A percentile compares a stretch with the other conserved stretches of the same genome.
phyloP scores from a whole-genome alignment of 2,888 invertebrate genomes.

The Ectemnius continuus region DNA sequence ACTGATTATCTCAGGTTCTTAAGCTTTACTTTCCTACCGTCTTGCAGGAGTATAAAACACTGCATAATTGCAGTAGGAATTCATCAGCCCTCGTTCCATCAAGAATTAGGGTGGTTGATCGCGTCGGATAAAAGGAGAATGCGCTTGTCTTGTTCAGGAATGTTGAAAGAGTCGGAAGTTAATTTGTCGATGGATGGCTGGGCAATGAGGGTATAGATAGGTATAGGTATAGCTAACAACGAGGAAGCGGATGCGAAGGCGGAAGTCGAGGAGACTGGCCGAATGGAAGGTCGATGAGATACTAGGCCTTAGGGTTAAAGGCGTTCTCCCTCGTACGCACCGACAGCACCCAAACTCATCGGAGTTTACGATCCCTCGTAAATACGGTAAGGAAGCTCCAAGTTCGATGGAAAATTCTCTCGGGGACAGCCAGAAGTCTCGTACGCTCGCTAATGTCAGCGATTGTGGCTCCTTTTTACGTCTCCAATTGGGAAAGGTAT shows the following conservation, averaged over 20 bases:
- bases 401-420: conserved; percentile 47
- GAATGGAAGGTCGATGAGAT: conserved; percentile 50
- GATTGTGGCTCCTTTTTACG: conserved; percentile 42
- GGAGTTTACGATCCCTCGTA: conserved; percentile 58
- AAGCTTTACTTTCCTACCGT: conserved; percentile 20
- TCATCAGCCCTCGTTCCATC: conserved; percentile 44
- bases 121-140: conserved; percentile 19
- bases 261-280: conserved; percentile 35
- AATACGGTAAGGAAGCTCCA: conserved; percentile 43
- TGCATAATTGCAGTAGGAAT: conserved; percentile 27
- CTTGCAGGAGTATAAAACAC: not conserved
- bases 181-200: conserved; percentile 51
- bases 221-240: conserved; percentile 47
- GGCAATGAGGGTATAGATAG: conserved; percentile 39
- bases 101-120: conserved; percentile 53
- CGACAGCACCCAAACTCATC: conserved; percentile 29
- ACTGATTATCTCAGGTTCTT: too few species aligned
- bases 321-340: conserved; percentile 40
- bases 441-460: conserved; percentile 56
- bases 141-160: conserved; percentile 17
- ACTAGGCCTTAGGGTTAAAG: conserved; percentile 26
- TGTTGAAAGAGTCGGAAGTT: conserved; percentile 49
- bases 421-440: conserved; percentile 32
- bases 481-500: conserved; percentile 43
- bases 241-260: conserved; percentile 19